Conservation (phyloP, 2,113 vertebrate genomes). For the Micronycteris hirsuta region DNA sequence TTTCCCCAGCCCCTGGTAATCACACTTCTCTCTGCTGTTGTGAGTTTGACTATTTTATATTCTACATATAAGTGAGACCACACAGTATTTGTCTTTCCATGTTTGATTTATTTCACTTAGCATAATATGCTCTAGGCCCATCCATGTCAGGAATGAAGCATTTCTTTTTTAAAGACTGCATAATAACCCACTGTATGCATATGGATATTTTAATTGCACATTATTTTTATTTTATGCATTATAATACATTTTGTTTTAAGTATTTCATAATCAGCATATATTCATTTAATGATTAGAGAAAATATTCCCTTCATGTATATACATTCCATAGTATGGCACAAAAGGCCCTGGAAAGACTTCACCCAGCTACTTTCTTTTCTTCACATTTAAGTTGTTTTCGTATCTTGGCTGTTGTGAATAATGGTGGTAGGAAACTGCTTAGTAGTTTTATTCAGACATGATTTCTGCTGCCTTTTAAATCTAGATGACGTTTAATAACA, state of each 20-base stretch:
- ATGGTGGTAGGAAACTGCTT: not conserved
- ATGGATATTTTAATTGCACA: not conserved
- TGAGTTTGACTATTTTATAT: too few relatives aligned
- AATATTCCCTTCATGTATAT: not conserved
- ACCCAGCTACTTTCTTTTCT: not conserved
- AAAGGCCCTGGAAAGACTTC: not conserved
- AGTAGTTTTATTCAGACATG: not conserved
- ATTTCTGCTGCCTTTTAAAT: not conserved
- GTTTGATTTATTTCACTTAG: too few relatives aligned
- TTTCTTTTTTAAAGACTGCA: too few relatives aligned
- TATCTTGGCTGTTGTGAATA: not conserved
- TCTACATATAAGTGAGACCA: too few relatives aligned
- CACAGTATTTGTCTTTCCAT: too few relatives aligned
- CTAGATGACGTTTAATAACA: not conserved
- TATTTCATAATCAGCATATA: not conserved
- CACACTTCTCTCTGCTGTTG: too few relatives aligned
- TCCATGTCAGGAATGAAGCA: too few relatives aligned
- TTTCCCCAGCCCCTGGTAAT: not conserved
- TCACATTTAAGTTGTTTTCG: not conserved
- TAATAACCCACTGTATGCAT: not conserved
- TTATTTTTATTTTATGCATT: not conserved
- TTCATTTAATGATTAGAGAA: not conserved
- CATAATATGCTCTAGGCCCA: too few relatives aligned
- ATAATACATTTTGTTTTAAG: not conserved
- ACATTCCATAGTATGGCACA: not conserved